Evolutionary conservation across 2,113 vertebrate genomes (phyloP).

Genomic region (Rhinichthys klamathensis): DNA sequence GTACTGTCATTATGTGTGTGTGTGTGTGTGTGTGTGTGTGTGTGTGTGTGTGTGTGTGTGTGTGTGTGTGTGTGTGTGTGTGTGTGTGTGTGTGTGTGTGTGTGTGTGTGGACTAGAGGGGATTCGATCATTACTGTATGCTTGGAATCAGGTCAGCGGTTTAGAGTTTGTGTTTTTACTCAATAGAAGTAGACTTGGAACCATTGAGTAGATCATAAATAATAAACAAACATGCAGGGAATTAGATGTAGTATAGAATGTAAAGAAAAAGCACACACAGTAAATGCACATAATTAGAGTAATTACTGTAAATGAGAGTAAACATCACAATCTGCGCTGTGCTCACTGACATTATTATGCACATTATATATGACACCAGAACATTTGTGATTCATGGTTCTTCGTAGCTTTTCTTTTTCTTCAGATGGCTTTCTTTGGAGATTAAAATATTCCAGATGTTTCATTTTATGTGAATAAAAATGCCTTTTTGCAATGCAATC

Average conservation of each 20-base stretch:
- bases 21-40: constrained; percentile 33
- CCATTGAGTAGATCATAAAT: neutral
- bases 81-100: constrained; percentile 37
- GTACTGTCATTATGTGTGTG: constrained; percentile 60
- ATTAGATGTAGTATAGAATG: neutral
- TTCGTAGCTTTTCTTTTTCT: neutral
- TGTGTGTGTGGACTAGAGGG: constrained; percentile 17
- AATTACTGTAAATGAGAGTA: constrained; percentile 6
- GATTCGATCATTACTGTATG: constrained; percentile 19
- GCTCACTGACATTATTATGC: neutral
- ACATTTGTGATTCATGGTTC: neutral
- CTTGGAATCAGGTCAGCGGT: constrained; percentile 44
- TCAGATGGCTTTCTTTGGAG: neutral
- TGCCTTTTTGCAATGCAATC: neutral
- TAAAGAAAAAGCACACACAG: neutral
- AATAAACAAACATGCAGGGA: neutral
- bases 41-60: constrained; percentile 32
- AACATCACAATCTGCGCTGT: neutral
- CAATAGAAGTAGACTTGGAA: neutral
- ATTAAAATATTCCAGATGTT: neutral
- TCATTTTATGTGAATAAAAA: neutral
- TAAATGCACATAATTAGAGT: constrained; percentile 5
- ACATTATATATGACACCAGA: neutral
- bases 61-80: constrained; percentile 16
- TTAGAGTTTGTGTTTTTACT: constrained; percentile 3